A percentile compares a stretch with the other conserved stretches of the same genome.
These are phyloP conservation scores for Cryptus viduatorius DNA, from an alignment of 2,888 invertebrate genomes.

Conservation along the genomic window DNA sequence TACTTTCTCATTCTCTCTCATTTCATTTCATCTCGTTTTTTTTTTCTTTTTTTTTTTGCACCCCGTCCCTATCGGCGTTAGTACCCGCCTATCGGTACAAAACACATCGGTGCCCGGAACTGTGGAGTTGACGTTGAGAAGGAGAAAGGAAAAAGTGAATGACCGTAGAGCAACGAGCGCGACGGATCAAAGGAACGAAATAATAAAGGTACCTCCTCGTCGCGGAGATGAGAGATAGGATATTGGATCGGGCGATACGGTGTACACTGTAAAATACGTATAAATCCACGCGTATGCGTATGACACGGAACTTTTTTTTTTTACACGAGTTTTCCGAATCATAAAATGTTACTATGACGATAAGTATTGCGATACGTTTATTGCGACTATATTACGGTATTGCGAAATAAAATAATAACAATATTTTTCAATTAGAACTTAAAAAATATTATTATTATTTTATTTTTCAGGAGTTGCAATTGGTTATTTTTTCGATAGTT, in stretches of 20 bases:
- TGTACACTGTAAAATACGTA: background rate
- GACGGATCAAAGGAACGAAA: slow-evolving; percentile 75
- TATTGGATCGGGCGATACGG: slow-evolving; percentile 64
- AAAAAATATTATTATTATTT: no score
- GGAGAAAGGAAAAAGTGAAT: slow-evolving; percentile 51
- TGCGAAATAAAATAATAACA: no score
- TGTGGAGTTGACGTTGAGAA: slow-evolving; percentile 20
- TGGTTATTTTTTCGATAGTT: no score
- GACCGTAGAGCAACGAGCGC: slow-evolving; percentile 39
- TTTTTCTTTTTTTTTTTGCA: slow-evolving; percentile 35
- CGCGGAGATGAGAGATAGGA: slow-evolving; percentile 35
- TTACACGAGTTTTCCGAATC: background rate
- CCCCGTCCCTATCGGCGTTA: slow-evolving; percentile 45
- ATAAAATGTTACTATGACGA: no score
- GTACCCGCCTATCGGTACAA: slow-evolving; percentile 52
- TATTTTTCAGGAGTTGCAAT: no score
- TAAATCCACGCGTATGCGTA: background rate
- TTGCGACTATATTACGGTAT: no score
- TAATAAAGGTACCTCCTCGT: slow-evolving; percentile 74
- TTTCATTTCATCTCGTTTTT: slow-evolving; percentile 68
- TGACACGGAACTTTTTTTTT: background rate
- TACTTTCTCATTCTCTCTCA: slow-evolving; percentile 53
- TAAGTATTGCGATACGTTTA: no score
- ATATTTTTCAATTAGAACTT: no score
- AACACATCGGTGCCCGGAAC: slow-evolving; percentile 49